Evolutionary conservation across 2,113 vertebrate species (phyloP).

Genomic region (Fukomys damarensis): DNA sequence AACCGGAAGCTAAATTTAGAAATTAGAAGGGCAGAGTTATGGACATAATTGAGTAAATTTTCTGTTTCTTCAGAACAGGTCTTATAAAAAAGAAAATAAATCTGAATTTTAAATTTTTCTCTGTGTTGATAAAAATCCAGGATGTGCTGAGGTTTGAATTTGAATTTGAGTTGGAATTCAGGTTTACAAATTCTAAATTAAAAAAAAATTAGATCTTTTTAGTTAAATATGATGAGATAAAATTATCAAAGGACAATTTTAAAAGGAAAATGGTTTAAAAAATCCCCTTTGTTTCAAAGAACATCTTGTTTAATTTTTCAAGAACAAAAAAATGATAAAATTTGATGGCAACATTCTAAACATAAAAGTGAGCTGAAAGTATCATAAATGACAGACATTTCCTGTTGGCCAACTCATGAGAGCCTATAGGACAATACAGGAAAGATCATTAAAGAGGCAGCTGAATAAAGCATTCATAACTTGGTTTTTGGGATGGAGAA

Average conservation of each 20-base stretch:
- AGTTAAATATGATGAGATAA: slow-evolving; percentile 52
- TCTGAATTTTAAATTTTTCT: slow-evolving; percentile 66
- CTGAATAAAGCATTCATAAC: background rate
- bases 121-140: slow-evolving; percentile 66
- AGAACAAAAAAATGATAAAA: slow-evolving; percentile 58
- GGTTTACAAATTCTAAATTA: slow-evolving; percentile 43
- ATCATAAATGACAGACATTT: background rate
- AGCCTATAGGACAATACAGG: background rate
- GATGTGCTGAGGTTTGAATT: slow-evolving; percentile 46
- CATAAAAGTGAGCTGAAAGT: slow-evolving; percentile 54
- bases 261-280: slow-evolving; percentile 23
- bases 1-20: slow-evolving; percentile 83
- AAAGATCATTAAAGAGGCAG: background rate
- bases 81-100: slow-evolving; percentile 76
- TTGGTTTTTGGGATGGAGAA: background rate
- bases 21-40: slow-evolving; percentile 80
- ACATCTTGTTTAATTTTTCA: slow-evolving; percentile 70
- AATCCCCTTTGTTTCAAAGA: background rate
- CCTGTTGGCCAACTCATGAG: background rate
- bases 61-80: slow-evolving; percentile 62
- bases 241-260: slow-evolving; percentile 59
- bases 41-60: slow-evolving; percentile 83
- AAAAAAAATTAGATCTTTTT: slow-evolving; percentile 47
- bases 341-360: slow-evolving; percentile 63
- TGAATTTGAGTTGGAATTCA: slow-evolving; percentile 45